Percentiles rank a stretch among this genome's conserved stretches.
Conservation (phyloP, 1,140 invertebrate species). For the Sarcophaga peregrina region DNA sequence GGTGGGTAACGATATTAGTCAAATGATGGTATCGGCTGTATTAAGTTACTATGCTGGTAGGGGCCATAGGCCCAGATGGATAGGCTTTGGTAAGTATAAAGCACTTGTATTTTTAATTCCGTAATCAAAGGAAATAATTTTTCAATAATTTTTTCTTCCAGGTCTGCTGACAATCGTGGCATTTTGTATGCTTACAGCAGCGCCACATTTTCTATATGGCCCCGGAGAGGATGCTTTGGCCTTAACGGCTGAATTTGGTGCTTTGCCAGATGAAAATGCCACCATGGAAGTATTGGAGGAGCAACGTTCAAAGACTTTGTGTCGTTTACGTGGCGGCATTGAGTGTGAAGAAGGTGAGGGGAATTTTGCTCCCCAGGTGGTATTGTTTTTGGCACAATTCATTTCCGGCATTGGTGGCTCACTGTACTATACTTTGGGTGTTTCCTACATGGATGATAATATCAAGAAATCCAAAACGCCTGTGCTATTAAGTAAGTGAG, state of each 20-base stretch:
- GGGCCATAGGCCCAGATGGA: conserved; percentile 78
- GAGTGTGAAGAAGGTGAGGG: conserved; percentile 71
- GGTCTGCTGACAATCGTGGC: conserved; percentile 77
- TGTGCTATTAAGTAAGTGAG: conserved; percentile 72
- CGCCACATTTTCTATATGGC: conserved; percentile 81
- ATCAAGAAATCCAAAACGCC: conserved; percentile 78
- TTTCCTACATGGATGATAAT: conserved; percentile 80
- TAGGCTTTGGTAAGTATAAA: conserved; percentile 72
- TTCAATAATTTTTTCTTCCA: conserved; percentile 6
- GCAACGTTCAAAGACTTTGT: conserved; percentile 65
- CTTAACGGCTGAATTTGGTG: conserved; percentile 74
- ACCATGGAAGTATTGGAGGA: conserved; percentile 62
- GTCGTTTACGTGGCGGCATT: conserved; percentile 55
- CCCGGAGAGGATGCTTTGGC: conserved; percentile 76
- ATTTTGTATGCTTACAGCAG: conserved; percentile 76
- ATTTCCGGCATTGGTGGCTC: conserved; percentile 76
- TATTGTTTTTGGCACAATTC: conserved; percentile 75
- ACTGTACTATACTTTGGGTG: conserved; percentile 75
- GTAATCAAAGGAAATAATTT: conserved; percentile 65
- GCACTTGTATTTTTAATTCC: neutral
- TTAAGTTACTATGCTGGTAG: conserved; percentile 76
- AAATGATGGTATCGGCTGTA: conserved; percentile 56
- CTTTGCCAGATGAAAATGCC: conserved; percentile 61
- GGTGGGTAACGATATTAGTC: conserved; percentile 72
- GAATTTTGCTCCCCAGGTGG: conserved; percentile 71